Evolutionary conservation across 2,888 invertebrate species (phyloP), one percentile per base, ranked within the genome.

Genomic region (Ecliptopera silaceata): DNA sequence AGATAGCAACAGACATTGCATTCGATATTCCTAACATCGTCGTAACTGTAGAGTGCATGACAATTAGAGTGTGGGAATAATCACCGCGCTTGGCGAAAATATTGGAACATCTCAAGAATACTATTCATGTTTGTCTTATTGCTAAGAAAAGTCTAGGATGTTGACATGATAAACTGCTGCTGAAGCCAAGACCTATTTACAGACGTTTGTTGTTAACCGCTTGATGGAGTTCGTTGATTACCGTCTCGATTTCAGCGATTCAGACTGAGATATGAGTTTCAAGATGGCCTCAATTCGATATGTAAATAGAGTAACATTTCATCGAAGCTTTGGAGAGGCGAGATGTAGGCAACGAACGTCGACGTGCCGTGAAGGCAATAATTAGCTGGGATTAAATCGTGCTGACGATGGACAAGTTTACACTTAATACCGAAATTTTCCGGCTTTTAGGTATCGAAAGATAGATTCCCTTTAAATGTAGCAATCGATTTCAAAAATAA

Each of bases 331-430:
- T 59, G n/a, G 8, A 56, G 59, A 65, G 63, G 44, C 56, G 61
- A 63, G 62, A 66, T 62, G 69, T 60, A 67, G 50, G 70, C 66
- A 31, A 39, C 29, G 29, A 12, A 18, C 29, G 39, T 12, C 39
- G 74, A 75, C 70, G 74, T 71, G 66, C 75, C 74, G 74, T 75
- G 75, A 72, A 71, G 73, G 65, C 68, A 71, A 80, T 80, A 85
- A 88, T 87, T 85, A 87, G 74, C 71, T 72, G 66, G 75, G 79
- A 87, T 83, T 84, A 80, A 84, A 83, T 81, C 68, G 69, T 59
- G 75, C 72, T 75, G 78, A 77, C 71, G 79, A 72, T 47, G 39
- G 26, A n/a, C 18, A 32, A 17, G 32, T 48, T 48, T n/a, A 44
- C 20, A 12, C 57, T 31, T 44, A 42, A 43, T 12, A 41, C 34